Conservation (phyloP, 2,888 invertebrate genomes). For the Arctia plantaginis region DNA sequence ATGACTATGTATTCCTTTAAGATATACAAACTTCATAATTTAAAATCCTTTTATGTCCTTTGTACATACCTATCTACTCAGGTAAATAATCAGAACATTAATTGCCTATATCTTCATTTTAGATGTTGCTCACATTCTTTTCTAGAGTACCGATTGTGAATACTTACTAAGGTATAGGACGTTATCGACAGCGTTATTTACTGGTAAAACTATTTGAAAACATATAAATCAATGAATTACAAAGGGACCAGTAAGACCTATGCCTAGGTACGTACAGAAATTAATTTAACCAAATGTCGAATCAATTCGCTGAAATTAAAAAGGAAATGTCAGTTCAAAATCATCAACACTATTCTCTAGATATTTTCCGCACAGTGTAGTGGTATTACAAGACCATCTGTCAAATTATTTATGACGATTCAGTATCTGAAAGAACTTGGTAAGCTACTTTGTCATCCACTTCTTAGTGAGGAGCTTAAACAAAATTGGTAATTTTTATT, state of each 20-base stretch:
- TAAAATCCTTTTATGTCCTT: background rate
- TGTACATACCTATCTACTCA: background rate
- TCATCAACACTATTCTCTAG: too few species aligned
- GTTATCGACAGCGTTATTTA: background rate
- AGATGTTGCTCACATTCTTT: background rate
- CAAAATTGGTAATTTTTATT: background rate
- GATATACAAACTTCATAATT: slow-evolving; percentile 14
- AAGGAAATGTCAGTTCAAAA: too few species aligned
- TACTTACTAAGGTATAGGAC: background rate
- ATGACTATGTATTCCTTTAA: slow-evolving; percentile 28
- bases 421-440: too few species aligned
- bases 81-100: background rate
- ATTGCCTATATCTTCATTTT: background rate
- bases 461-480: background rate
- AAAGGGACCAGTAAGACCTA: background rate
- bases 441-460: background rate
- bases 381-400: too few species aligned
- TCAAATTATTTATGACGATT: too few species aligned
- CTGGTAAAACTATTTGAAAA: background rate
- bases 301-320: too few species aligned
- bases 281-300: background rate
- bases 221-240: background rate
- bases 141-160: background rate
- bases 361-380: too few species aligned
- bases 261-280: background rate